Evolutionary conservation across 1,140 invertebrate genomes (phyloP), one percentile per base, ranked within the genome.

Genomic region (Lucilia sericata): DNA sequence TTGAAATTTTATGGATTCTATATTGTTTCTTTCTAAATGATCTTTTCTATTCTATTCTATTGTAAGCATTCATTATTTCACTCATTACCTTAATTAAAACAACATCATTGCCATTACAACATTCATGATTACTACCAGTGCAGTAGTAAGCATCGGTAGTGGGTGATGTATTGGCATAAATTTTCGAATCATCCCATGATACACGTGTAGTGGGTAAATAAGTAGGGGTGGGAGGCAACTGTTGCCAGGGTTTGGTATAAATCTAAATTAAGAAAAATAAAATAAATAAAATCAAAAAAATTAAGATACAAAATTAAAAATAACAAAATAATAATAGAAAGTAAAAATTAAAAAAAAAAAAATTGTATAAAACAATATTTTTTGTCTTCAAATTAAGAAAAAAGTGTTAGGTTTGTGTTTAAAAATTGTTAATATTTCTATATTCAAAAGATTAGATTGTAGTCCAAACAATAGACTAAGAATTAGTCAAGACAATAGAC

Each of bases 101-200:
- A 86, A 91, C 87, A 87, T 91, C 90, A 87, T 91, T 91, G 86
- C 88, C 88, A 75, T 87, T 87, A 82, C 88, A 89, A 65, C 88
- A 90, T 84, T 91, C 90, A 30, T 91, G 88, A 86, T 90, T 90
- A 83, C 86, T 88, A 84, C 89, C 89, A 51, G 87, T 88, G 86
- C 89, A 90, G 78, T 88, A 89, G 82, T 90, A 90, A 83, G 89
- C 88, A 81, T 89, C 88, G n/a, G 65, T 74, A 51, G 42, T 81
- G n/a, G 47, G 74, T 60, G 74, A 75, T 25, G 75, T 30, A 36
- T 81, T 87, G 47, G 88, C 87, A 86, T 90, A 90, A 87, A 88
- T 89, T 86, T 89, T 89, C 7, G 89, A 88, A 86, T 91, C 89
- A 85, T 90, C 89, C 89, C 89, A 91, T 85, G 88, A 90, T 83